A percentile compares a stretch with the other conserved stretches of the same genome.
Conservation (phyloP, 2,797 vertebrate genomes). For the Monodelphis domestica region DNA sequence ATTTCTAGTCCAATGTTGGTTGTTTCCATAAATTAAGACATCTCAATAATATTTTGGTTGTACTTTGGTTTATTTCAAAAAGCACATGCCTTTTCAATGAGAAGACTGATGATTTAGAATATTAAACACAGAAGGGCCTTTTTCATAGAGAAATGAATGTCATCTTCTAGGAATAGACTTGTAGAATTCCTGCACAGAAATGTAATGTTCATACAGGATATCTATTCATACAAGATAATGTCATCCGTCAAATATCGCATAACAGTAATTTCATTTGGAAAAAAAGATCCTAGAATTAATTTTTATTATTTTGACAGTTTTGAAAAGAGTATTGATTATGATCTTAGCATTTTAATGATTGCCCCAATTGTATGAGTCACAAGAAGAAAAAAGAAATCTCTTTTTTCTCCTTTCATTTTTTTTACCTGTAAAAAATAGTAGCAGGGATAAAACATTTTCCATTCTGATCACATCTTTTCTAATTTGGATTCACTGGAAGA, state of each 20-base stretch:
- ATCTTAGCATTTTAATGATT: constrained; percentile 41
- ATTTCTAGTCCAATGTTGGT: not conserved
- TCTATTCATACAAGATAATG: constrained; percentile 14
- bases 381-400: constrained; percentile 14
- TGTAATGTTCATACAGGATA: not conserved
- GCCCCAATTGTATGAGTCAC: not conserved
- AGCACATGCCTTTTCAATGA: constrained; percentile 1
- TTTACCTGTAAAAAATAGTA: not conserved
- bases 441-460: not conserved
- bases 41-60: constrained; percentile 33
- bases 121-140: not conserved
- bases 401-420: not conserved
- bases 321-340: constrained; percentile 17
- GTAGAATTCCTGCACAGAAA: constrained; percentile 44
- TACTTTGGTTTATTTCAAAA: constrained; percentile 51
- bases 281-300: not conserved
- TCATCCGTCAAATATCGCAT: constrained; percentile 36
- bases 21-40: not conserved
- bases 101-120: constrained; percentile 48
- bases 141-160: not conserved
- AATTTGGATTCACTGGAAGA: not conserved
- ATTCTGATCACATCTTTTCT: constrained; percentile 40
- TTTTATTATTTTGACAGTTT: constrained; percentile 62
- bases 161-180: constrained; percentile 28
- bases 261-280: constrained; percentile 21